Percentiles rank a stretch among this genome's conserved stretches.
Conservation (phyloP, 2,113 vertebrate species). For the Ailurus styani region DNA sequence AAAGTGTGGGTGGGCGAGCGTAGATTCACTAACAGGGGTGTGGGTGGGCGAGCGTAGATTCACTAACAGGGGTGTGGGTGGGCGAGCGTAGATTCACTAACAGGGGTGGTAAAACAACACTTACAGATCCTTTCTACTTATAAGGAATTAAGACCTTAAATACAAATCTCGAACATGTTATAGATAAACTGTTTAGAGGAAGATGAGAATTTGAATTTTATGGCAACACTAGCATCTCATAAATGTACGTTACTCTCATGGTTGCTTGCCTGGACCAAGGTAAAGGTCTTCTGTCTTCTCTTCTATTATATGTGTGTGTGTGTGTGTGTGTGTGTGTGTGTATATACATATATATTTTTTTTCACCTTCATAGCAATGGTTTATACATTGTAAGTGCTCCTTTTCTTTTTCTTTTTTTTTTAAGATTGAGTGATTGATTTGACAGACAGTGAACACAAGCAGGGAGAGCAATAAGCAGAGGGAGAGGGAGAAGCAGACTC, state of each 20-base stretch:
- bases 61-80: not conserved
- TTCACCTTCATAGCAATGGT: not conserved
- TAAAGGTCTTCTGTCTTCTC: not conserved
- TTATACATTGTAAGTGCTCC: not conserved
- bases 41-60: not conserved
- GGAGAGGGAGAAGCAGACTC: not conserved
- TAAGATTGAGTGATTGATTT: not conserved
- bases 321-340: too few species aligned
- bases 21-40: not conserved
- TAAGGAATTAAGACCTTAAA: not conserved
- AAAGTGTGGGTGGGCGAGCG: not conserved
- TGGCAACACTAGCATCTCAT: not conserved
- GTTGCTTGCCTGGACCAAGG: not conserved
- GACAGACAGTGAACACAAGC: not conserved
- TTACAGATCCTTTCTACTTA: not conserved
- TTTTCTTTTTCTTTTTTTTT: not conserved
- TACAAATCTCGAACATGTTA: not conserved
- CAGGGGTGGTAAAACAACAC: not conserved
- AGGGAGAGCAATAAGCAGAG: not conserved
- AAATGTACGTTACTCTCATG: not conserved
- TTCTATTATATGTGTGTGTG: not conserved
- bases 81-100: not conserved
- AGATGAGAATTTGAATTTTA: not conserved
- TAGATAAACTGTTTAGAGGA: not conserved
- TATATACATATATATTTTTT: not conserved